These are phyloP conservation scores for Cyprinodon brontotheroides DNA, from an alignment of 2,113 vertebrate species.

Conservation along the genomic window DNA sequence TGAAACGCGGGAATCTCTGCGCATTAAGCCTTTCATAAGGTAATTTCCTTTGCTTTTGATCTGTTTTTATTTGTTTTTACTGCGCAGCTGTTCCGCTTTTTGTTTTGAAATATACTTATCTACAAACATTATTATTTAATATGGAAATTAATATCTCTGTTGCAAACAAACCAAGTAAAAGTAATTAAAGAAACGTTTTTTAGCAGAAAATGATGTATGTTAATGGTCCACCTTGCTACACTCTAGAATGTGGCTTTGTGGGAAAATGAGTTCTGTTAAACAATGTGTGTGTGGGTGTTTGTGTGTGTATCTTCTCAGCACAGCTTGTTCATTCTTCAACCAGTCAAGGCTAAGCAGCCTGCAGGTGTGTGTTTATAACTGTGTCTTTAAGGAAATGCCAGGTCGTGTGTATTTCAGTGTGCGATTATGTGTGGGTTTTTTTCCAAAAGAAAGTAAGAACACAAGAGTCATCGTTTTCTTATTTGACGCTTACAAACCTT, in stretches of 20 bases:
- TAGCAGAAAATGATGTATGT: neutral
- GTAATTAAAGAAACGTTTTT: neutral
- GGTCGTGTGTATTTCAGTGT: constrained; percentile 37
- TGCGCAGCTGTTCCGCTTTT: constrained; percentile 61
- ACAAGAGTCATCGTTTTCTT: constrained; percentile 40
- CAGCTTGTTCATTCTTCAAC: constrained; percentile 46
- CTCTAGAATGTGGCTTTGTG: constrained; percentile 11
- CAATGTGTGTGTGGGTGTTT: constrained; percentile 24
- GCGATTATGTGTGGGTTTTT: neutral
- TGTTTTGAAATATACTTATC: no score
- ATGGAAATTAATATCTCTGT: constrained; percentile 17
- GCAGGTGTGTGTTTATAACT: constrained; percentile 45
- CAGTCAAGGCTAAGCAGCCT: constrained; percentile 12
- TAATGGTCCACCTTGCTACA: neutral
- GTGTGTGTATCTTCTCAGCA: constrained; percentile 26
- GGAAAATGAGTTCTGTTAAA: constrained; percentile 10
- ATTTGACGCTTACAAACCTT: constrained; percentile 8
- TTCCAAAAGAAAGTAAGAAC: constrained; percentile 45
- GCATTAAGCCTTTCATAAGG: no score
- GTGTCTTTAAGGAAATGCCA: constrained; percentile 24
- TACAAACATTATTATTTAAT: constrained; percentile 36
- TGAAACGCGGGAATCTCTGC: no score
- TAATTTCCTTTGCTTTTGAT: constrained; percentile 60
- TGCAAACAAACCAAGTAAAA: constrained; percentile 7
- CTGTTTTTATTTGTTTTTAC: constrained; percentile 50